phyloP scores from a whole-genome alignment of 2,888 invertebrate genomes.

The Thera britannica region DNA sequence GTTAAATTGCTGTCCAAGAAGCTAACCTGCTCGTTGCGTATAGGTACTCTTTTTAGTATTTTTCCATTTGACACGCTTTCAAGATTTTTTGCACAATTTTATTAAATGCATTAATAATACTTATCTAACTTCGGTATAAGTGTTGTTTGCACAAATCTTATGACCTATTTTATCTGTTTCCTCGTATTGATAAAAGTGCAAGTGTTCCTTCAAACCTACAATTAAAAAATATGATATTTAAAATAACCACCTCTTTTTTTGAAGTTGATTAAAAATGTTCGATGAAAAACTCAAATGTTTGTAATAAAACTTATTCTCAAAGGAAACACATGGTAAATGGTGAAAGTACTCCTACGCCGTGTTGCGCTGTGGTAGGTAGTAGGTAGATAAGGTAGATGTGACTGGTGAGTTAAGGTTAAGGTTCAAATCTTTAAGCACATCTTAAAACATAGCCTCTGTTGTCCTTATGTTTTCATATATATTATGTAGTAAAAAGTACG shows the following conservation, averaged over 20 bases:
- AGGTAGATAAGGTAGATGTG: conserved; percentile 13
- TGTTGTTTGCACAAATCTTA: too few relatives aligned
- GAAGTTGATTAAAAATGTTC: too few relatives aligned
- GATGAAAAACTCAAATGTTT: background rate
- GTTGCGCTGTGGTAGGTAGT: background rate
- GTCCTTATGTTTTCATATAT: conserved; percentile 2
- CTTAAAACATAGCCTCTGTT: conserved; percentile 17
- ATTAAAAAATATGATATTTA: too few relatives aligned
- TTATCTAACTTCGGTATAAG: background rate
- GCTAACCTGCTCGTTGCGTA: conserved; percentile 22
- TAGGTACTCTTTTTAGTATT: conserved; percentile 5
- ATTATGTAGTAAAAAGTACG: background rate
- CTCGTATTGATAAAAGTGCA: background rate
- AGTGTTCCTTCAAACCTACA: too few relatives aligned
- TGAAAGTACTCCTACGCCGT: conserved; percentile 32
- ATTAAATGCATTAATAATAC: background rate
- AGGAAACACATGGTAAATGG: conserved; percentile 22
- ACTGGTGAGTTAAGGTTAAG: conserved; percentile 34
- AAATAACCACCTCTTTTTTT: too few relatives aligned
- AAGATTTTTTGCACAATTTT: conserved; percentile 4
- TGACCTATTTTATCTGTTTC: background rate
- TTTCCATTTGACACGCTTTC: conserved; percentile 24
- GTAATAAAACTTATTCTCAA: conserved; percentile 12
- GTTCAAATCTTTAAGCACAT: conserved; percentile 35
- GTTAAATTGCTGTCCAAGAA: conserved; percentile 32